phyloP scores from a whole-genome alignment of 2,797 vertebrate species.

The Sphaeramia orbicularis region DNA sequence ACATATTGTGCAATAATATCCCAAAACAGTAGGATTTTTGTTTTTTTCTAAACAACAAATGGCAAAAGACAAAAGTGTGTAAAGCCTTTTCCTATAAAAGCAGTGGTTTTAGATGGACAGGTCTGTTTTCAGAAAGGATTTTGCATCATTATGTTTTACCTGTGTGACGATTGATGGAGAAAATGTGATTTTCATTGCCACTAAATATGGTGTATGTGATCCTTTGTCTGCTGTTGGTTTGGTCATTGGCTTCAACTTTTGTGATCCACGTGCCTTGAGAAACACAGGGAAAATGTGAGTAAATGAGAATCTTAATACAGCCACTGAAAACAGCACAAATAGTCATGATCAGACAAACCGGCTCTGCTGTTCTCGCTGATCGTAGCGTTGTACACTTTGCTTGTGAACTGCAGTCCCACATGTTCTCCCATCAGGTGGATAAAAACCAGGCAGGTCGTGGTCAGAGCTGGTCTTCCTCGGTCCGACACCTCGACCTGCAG shows the following conservation, averaged over 20 bases:
- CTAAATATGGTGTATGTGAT: slow-evolving; percentile 89
- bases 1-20: too few relatives aligned
- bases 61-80: too few relatives aligned
- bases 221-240: slow-evolving; percentile 64
- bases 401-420: slow-evolving; percentile 85
- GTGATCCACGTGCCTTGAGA: slow-evolving; percentile 87
- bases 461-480: slow-evolving; percentile 83
- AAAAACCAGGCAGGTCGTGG: slow-evolving; percentile 86
- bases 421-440: slow-evolving; percentile 86
- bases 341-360: slow-evolving; percentile 76
- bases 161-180: slow-evolving; percentile 86
- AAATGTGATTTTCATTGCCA: slow-evolving; percentile 86
- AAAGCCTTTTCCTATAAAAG: too few relatives aligned
- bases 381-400: slow-evolving; percentile 81
- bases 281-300: slow-evolving; percentile 3
- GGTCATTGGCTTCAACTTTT: slow-evolving; percentile 86
- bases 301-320: background rate
- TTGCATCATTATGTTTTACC: slow-evolving; percentile 73
- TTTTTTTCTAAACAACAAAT: too few relatives aligned
- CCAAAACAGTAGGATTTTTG: too few relatives aligned
- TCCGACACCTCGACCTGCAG: slow-evolving; percentile 87
- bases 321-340: background rate
- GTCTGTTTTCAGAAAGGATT: too few relatives aligned
- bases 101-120: too few relatives aligned
- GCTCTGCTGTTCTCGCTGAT: slow-evolving; percentile 89